phyloP scores from a whole-genome alignment of 1,140 invertebrate species.

The Sminthurides bifidus region DNA sequence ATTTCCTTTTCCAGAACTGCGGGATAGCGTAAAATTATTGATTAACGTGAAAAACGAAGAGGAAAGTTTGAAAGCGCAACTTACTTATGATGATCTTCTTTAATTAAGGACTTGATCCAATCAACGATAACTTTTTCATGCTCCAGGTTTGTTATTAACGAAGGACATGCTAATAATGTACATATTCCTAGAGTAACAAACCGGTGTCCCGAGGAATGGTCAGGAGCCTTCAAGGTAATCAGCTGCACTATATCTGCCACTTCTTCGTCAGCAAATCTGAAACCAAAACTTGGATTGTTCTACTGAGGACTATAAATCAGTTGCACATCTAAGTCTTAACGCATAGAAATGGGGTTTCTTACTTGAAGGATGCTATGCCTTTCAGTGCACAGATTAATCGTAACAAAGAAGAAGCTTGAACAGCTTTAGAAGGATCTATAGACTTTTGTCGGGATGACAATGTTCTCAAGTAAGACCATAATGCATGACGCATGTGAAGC shows the following conservation, averaged over 20 bases:
- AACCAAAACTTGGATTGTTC: too few relatives aligned
- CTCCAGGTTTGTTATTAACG: slow-evolving; percentile 60
- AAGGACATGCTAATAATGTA: slow-evolving; percentile 88
- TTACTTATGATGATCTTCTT: slow-evolving; percentile 61
- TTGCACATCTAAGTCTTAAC: neutral
- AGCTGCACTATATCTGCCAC: slow-evolving; percentile 67
- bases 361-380: slow-evolving; percentile 84
- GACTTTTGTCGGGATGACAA: slow-evolving; percentile 44
- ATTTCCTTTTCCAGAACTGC: slow-evolving; percentile 47
- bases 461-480: slow-evolving; percentile 55
- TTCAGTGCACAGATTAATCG: slow-evolving; percentile 81
- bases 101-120: slow-evolving; percentile 87
- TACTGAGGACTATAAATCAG: too few relatives aligned
- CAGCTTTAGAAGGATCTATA: slow-evolving; percentile 53
- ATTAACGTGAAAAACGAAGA: neutral
- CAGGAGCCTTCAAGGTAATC: slow-evolving; percentile 78
- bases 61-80: too few relatives aligned
- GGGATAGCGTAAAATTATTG: slow-evolving; percentile 39
- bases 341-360: slow-evolving; percentile 32
- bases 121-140: slow-evolving; percentile 81
- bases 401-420: slow-evolving; percentile 66
- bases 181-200: slow-evolving; percentile 88
- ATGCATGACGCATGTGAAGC: slow-evolving; percentile 62
- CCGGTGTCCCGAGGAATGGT: slow-evolving; percentile 73
- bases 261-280: slow-evolving; percentile 83